Evolutionary conservation across 2,797 vertebrate genomes (phyloP), one percentile per base, ranked within the genome.

Genomic region (Potorous gilbertii): DNA sequence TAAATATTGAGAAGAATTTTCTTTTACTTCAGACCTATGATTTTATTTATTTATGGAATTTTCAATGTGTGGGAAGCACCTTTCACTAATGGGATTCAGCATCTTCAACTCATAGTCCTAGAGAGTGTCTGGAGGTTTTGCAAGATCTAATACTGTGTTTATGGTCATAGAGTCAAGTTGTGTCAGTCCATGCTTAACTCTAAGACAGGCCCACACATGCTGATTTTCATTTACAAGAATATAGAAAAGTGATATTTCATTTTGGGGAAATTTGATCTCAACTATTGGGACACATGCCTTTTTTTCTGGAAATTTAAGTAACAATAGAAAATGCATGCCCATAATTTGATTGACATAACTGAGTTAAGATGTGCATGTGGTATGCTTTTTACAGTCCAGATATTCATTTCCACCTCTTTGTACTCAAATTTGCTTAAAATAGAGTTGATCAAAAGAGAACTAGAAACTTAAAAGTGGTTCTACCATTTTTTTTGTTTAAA

Each of bases 271-370:
- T 96, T 94, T 95, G 55, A 46, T 52, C 40, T 90, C 21, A 81
- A 27, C 74, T 46, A 10, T 81, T 81, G 40, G 74, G 21, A 81
- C 9, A 46, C 74, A 81, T 46, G 40, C 74, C 74, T 46, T 81
- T 56, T 56, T 46, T 21, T 81, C 74, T 81, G 74, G 40, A 81
- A 81, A 81, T 46, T 81, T 81, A 81, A 81, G 74, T 81, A 81
- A 40, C 40, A 92, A 91, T 21, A 94, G 90, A 66, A 14, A 91
- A 55, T 91, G 89, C 5, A 50, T 56, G 90, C 40, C 55, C 56
- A 21, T 94, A 95, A 93, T 91, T 96, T 90, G 90, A 91, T 91
- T 96, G 91, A 95, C 5, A 27, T 93, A 91, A 55, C 24, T n/a
- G 93, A 89, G n/a, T 55, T 92, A 95, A 94, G 57, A 54, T 4